Conservation (phyloP, 2,113 vertebrate genomes). For the Ceyx cyanopectus region DNA sequence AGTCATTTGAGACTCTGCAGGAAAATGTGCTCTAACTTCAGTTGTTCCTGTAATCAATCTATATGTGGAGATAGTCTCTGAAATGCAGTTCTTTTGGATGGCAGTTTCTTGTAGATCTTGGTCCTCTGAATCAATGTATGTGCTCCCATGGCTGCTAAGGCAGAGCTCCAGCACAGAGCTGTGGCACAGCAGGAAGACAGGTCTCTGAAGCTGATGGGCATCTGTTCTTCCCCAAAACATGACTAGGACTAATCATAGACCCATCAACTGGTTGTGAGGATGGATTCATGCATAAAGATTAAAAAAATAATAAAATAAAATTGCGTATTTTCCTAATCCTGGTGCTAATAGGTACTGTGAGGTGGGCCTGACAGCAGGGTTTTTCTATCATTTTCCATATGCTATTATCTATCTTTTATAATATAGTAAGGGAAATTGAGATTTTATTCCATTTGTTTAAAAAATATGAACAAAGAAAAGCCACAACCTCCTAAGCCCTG, state of each 20-base stretch:
- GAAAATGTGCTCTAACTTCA: background rate
- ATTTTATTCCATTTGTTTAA: background rate
- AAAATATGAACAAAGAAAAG: background rate
- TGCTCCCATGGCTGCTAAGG: background rate
- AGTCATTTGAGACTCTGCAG: background rate
- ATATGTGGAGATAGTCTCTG: rapidly evolving
- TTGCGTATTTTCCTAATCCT: background rate
- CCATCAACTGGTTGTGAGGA: background rate
- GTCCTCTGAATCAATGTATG: rapidly evolving
- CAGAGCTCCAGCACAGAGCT: background rate
- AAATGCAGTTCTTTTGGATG: background rate
- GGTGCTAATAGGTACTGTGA: background rate
- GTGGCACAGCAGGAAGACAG: background rate
- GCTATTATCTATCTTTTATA: background rate
- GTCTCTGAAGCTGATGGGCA: background rate
- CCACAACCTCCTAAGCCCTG: background rate
- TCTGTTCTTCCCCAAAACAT: background rate
- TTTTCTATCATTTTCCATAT: background rate
- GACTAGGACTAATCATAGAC: background rate
- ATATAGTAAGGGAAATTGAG: background rate
- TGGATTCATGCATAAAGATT: background rate
- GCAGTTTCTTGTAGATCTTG: background rate
- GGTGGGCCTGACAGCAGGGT: background rate
- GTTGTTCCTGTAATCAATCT: background rate
- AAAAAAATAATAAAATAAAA: rapidly evolving